Conservation (phyloP, 2,797 vertebrate species). For the Crenichthys baileyi region DNA sequence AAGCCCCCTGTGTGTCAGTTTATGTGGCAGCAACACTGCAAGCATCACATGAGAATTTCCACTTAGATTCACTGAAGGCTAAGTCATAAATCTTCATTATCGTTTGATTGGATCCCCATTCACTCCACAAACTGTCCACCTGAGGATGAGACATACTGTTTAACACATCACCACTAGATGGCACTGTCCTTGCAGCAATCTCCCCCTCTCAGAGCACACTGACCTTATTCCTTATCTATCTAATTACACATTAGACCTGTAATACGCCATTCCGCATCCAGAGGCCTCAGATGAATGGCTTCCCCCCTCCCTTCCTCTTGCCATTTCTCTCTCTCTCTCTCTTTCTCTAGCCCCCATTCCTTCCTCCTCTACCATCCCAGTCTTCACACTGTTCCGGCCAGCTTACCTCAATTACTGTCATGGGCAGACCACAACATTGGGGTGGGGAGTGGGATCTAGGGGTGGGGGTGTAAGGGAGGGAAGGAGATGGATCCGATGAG, state of each 20-base stretch:
- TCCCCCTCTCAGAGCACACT: conserved; percentile 57
- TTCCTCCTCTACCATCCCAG: conserved; percentile 50
- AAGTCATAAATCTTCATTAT: conserved; percentile 63
- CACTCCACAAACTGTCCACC: conserved; percentile 29
- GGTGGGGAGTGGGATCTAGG: conserved; percentile 40
- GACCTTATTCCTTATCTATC: conserved; percentile 83
- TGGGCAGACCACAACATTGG: conserved; percentile 72
- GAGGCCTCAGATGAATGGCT: conserved; percentile 82
- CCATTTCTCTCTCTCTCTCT: conserved; percentile 57
- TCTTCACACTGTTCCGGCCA: conserved; percentile 78
- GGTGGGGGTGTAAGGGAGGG: conserved; percentile 44
- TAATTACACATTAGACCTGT: conserved; percentile 86
- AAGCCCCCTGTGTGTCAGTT: conserved; percentile 5
- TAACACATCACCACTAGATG: conserved; percentile 73
- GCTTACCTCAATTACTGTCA: conserved; percentile 85
- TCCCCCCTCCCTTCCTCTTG: conserved; percentile 64
- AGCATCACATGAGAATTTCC: conserved; percentile 26
- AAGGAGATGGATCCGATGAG: conserved; percentile 63
- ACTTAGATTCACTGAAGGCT: conserved; percentile 24
- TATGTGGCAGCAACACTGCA: conserved; percentile 13
- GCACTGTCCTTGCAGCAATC: conserved; percentile 75
- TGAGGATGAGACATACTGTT: conserved; percentile 11
- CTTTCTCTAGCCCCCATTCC: conserved; percentile 41
- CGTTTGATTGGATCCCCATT: conserved; percentile 50
- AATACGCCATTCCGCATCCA: conserved; percentile 84